Percentiles rank a stretch among this genome's conserved stretches.
These are phyloP conservation scores for Tholera decimalis DNA, from an alignment of 2,888 invertebrate genomes.

Conservation along the genomic window DNA sequence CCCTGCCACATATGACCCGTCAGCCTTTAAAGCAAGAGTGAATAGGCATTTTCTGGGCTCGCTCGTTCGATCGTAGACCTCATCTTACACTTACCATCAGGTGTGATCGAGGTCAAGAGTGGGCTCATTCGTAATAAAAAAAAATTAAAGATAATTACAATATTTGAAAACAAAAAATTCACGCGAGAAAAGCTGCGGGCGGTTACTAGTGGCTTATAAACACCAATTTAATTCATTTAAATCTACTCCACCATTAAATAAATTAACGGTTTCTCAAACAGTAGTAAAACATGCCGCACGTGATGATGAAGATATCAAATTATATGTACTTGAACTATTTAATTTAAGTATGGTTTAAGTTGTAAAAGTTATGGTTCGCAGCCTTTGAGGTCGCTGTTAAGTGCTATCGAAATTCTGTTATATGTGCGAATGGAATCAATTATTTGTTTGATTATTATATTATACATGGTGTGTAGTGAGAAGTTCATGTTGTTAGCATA, in stretches of 20 bases:
- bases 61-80: no score
- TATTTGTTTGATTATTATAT: constrained; percentile 8
- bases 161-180: no score
- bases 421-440: constrained; percentile 44
- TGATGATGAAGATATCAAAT: constrained; percentile 36
- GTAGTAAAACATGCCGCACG: constrained; percentile 36
- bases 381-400: constrained; percentile 52
- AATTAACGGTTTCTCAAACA: constrained; percentile 35
- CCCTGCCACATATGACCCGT: no score
- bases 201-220: no score
- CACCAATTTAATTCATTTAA: constrained; percentile 21
- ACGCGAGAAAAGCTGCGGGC: no score
- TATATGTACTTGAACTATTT: constrained; percentile 48
- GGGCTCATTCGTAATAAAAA: no score
- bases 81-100: no score
- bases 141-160: no score
- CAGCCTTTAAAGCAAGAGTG: no score
- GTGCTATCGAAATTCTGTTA: constrained; percentile 38
- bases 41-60: no score
- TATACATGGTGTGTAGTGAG: constrained; percentile 36
- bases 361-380: constrained; percentile 41
- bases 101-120: no score
- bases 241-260: constrained; percentile 10
- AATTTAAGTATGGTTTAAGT: constrained; percentile 19
- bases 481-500: neutral